phyloP scores from a whole-genome alignment of 2,797 vertebrate genomes.

The Lagorchestes hirsutus region DNA sequence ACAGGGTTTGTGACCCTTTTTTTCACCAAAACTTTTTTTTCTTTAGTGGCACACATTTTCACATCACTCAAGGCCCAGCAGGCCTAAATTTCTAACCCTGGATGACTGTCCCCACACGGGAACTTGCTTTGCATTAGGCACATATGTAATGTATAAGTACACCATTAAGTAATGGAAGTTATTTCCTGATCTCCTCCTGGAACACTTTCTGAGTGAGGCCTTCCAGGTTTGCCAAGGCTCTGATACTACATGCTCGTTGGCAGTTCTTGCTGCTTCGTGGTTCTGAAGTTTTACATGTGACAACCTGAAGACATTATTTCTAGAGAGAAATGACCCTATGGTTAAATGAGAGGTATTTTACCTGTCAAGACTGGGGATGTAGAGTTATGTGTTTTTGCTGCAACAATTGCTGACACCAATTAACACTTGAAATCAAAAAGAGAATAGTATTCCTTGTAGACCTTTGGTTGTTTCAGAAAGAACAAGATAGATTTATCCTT shows the following conservation, averaged over 20 bases:
- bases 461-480: conserved; percentile 23
- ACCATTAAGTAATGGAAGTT: not conserved
- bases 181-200: not conserved
- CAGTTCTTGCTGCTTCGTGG: not conserved
- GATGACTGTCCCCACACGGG: not conserved
- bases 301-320: not conserved
- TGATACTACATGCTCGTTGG: not conserved
- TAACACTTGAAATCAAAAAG: conserved; percentile 13
- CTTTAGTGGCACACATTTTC: not conserved
- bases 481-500: conserved; percentile 5
- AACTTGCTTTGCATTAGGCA: conserved; percentile 26
- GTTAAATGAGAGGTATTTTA: conserved; percentile 41
- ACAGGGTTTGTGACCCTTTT: not conserved
- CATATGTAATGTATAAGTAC: not conserved
- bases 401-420: conserved; percentile 4
- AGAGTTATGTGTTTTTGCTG: conserved; percentile 40
- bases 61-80: conserved; percentile 19
- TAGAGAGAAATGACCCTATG: not conserved
- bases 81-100: not conserved
- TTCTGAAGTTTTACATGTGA: conserved; percentile 11
- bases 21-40: not conserved
- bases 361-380: not conserved
- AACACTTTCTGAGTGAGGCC: not conserved
- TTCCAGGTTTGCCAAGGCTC: conserved; percentile 7
- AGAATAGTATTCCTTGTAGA: conserved; percentile 8